A percentile compares a stretch with the other conserved stretches of the same genome.
Conservation (phyloP, 2,113 vertebrate genomes). For the Herpetotheres cachinnans region DNA sequence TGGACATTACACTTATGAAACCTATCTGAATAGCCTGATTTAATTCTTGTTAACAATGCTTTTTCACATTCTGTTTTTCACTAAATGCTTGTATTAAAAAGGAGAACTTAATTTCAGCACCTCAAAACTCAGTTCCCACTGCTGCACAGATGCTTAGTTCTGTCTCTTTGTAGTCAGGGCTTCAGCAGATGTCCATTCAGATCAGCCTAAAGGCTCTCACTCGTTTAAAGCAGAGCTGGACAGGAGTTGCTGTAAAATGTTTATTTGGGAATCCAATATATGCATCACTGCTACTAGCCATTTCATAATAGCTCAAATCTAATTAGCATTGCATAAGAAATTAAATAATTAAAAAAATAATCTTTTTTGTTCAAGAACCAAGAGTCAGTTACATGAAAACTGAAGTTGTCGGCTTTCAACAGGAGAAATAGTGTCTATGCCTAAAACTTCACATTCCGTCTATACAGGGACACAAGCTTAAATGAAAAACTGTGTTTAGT, state of each 20-base stretch:
- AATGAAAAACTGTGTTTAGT: background rate
- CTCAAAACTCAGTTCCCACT: background rate
- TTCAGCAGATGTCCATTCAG: background rate
- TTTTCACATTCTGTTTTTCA: background rate
- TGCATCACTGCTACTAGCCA: constrained; percentile 38
- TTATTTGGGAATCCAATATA: background rate
- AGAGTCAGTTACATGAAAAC: background rate
- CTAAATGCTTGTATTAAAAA: background rate
- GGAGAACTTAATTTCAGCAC: background rate
- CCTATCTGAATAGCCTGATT: background rate
- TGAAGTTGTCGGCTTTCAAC: background rate
- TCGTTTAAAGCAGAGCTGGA: background rate
- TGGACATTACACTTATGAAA: background rate
- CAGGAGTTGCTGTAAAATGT: background rate
- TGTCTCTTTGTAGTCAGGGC: background rate
- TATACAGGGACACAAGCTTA: background rate
- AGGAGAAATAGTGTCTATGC: background rate
- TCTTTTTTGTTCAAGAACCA: background rate
- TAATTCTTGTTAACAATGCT: background rate
- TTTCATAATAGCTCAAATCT: constrained; percentile 24
- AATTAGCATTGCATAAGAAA: constrained; percentile 56
- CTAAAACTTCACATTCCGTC: background rate
- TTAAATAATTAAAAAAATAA: constrained; percentile 26
- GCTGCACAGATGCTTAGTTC: background rate
- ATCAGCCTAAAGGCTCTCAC: background rate